Percentiles rank a stretch among this genome's conserved stretches.
Conservation (phyloP, 30 jellyfish, hydroid and myxozoan genomes). For the Mastigias papua region DNA sequence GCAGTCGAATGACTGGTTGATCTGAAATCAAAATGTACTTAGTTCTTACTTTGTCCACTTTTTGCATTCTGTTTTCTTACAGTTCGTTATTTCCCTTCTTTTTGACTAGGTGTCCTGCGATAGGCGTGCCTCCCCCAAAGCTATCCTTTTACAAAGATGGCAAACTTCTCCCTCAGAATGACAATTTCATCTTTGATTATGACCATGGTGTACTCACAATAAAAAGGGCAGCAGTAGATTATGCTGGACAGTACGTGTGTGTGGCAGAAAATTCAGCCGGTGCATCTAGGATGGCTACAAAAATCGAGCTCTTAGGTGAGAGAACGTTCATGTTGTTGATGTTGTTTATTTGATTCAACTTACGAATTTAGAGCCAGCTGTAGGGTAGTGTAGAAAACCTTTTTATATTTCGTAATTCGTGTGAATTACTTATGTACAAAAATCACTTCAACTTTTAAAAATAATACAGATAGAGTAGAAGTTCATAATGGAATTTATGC, state of each 20-base stretch:
- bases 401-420: too few relatives aligned
- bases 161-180: slow-evolving; percentile 15
- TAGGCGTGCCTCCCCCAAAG: slow-evolving; percentile 86
- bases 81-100: background rate
- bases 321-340: background rate
- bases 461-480: too few relatives aligned
- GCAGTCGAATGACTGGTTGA: too few relatives aligned
- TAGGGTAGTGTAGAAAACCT: too few relatives aligned
- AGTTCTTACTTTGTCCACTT: too few relatives aligned
- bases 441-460: too few relatives aligned
- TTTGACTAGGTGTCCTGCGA: slow-evolving; percentile 87
- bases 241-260: slow-evolving; percentile 76
- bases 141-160: slow-evolving; percentile 76
- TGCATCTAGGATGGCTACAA: slow-evolving; percentile 16
- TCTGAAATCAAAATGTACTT: too few relatives aligned
- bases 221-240: slow-evolving; percentile 8
- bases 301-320: slow-evolving; percentile 52
- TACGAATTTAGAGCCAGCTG: too few relatives aligned
- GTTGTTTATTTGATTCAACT: too few relatives aligned
- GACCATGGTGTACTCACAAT: slow-evolving; percentile 59
- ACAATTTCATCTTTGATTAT: slow-evolving; percentile 27
- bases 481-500: too few relatives aligned
- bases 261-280: slow-evolving; percentile 89
- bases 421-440: too few relatives aligned
- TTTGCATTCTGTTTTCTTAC: too few relatives aligned